Conservation (phyloP, 2,113 vertebrate species). For the Melanotaenia duboulayi region DNA sequence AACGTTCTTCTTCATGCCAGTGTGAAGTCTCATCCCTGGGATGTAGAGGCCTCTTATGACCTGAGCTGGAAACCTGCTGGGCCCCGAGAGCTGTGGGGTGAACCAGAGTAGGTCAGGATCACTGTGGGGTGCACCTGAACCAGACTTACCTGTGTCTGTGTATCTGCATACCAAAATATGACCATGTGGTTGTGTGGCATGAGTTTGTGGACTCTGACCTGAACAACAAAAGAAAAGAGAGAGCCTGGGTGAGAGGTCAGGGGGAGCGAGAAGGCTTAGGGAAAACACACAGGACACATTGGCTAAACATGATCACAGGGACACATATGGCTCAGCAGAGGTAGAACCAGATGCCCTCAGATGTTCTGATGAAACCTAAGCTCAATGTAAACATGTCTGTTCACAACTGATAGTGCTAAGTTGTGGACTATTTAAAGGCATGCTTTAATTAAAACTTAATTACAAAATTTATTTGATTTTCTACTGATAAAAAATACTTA, state of each 20-base stretch:
- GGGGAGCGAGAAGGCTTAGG: conserved; percentile 61
- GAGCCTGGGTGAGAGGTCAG: conserved; percentile 76
- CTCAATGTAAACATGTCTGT: conserved; percentile 49
- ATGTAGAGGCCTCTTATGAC: conserved; percentile 77
- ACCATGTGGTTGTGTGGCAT: conserved; percentile 60
- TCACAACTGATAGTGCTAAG: conserved; percentile 4
- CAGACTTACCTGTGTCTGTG: conserved; percentile 78
- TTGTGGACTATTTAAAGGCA: conserved; percentile 20
- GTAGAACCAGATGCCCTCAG: conserved; percentile 67
- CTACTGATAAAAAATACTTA: conserved; percentile 13
- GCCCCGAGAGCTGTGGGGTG: conserved; percentile 67
- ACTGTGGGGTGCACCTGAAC: conserved; percentile 73
- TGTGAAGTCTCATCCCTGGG: conserved; percentile 79
- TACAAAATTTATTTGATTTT: conserved; percentile 25
- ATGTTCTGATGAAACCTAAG: conserved; percentile 62
- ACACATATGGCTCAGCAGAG: conserved; percentile 67
- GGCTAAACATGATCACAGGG: conserved; percentile 74
- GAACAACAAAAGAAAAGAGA: conserved; percentile 78
- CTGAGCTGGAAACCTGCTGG: conserved; percentile 75
- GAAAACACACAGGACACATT: conserved; percentile 73
- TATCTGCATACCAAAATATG: conserved; percentile 73
- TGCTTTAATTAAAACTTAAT: conserved; percentile 5
- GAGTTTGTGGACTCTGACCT: conserved; percentile 76
- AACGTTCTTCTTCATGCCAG: conserved; percentile 80
- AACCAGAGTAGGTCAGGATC: conserved; percentile 64